phyloP scores from a whole-genome alignment of 1,140 invertebrate genomes.

The Drosophila persimilis region DNA sequence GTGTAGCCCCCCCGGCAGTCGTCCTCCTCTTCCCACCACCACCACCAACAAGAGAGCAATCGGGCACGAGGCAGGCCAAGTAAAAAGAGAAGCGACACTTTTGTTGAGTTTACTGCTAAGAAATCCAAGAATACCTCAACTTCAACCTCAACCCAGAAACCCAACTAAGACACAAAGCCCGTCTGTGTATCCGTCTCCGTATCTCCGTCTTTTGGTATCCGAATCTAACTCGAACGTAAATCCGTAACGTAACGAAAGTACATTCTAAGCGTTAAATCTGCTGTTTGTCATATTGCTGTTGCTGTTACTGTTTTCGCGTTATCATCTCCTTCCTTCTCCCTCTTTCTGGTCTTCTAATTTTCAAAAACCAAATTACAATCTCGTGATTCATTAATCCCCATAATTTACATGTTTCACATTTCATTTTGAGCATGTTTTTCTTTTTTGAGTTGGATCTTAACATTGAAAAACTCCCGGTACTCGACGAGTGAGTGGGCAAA shows the following conservation, averaged over 20 bases:
- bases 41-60: constrained; percentile 12
- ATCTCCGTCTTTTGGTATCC: not conserved
- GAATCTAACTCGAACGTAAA: not conserved
- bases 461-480: not conserved
- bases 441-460: constrained; percentile 29
- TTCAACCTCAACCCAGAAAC: not conserved
- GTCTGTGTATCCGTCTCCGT: too few relatives aligned
- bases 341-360: not conserved
- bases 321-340: constrained; percentile 7
- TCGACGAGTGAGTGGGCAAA: too few relatives aligned
- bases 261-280: constrained; percentile 8
- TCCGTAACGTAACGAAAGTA: not conserved
- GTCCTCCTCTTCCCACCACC: constrained; percentile 5
- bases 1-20: constrained; percentile 73
- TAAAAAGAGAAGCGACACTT: constrained; percentile 22
- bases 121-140: too few relatives aligned
- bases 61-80: constrained; percentile 24
- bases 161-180: not conserved
- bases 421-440: constrained; percentile 43
- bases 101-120: constrained; percentile 7
- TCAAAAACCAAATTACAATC: too few relatives aligned
- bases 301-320: not conserved
- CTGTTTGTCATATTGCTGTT: constrained; percentile 5
- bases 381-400: constrained; percentile 3
- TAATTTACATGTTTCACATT: constrained; percentile 20